Base-by-base conservation (phyloP, 2,888 invertebrate genomes). In the Megalurothrips usitatus region DNA sequence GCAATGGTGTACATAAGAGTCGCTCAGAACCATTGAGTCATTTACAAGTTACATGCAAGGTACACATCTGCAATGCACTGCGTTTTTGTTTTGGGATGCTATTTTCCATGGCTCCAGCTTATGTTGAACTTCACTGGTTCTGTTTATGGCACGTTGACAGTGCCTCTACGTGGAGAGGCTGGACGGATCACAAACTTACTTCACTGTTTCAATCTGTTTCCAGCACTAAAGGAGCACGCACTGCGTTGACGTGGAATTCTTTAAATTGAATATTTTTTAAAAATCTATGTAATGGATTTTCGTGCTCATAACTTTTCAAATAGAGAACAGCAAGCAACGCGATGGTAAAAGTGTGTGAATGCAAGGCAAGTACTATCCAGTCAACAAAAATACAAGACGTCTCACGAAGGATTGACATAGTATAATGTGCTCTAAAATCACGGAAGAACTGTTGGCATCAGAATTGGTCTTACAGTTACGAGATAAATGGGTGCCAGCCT, bases 111-210 rank as follows among this genome's bases (percentile, higher is more conserved):
- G 34, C 34, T 43, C 34, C 6, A 43, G 34, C 34, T 43, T 43
- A 2, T 43, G 34, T 43, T 43, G 6, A 6, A 2, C 34, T 43
- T 43, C 34, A 43, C 3, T 43, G 34, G 34, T 43, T 43, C 34
- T 43, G 34, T 43, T 23, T 26, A 75, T 26, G 68, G 68, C 68
- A 75, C 68, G 68, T 26, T 75, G 68, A 23, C 68, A 75, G 68
- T 75, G 68, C 68, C 68, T 75, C 68, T 26, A 26, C 68, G 26
- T 75, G 68, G 68, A 75, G 68, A 75, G 68, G 68, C 68, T 75
- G 68, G 68, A 75, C 68, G 68, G 68, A 75, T 26, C 68, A 75
- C 34, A 43, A 43, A 43, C 68, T 75, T n/a, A 75, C n/a, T 75
- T 75, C 23, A 58, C 26, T 23, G 12, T 75, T 75, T 68, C 17